Base-by-base conservation (phyloP, 1,140 invertebrate genomes). In the Drosophila subpulchrella region DNA sequence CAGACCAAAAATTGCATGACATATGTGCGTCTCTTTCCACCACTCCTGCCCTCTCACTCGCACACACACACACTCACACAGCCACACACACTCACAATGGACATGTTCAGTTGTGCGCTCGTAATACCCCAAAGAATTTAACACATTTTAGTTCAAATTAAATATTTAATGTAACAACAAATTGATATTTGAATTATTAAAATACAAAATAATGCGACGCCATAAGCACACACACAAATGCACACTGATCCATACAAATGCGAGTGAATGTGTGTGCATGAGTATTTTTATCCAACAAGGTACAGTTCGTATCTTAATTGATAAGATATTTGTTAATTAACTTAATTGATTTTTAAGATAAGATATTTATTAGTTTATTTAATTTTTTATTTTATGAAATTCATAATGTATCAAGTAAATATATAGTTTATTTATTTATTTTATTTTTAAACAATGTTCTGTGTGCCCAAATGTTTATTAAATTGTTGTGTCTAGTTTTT, bases 171-270 rank as follows among this genome's bases (percentile, higher is more conserved):
- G 84, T 82, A 88, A 88, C 83, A 88, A 88, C 83, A 88, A 88
- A 88, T 88, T 88, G 83, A 89, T 88, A 88, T 88, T 88, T 88
- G 83, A 88, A 88, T 88, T 88, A 88, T 88, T 88, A 88, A 88
- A 88, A 83, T 80, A 81, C 75, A 79, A 88, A 88, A 83, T 88
- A 88, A 88, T 86, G 83, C 79, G 83, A 72, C 65, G 83, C 63
- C 82, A 86, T 78, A 76, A 78, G 65, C 78, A 78, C 72, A 48
- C 75, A 73, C 60, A 36, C 41, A 51, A 55, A 34, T 48, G 12
- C 20, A 47, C 17, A 41, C 27, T 74, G 65, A 41, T 62, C 34
- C 54, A 24, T 34, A 51, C 27, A 48, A n/a, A 27, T 30, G 34
- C 12, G 20, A 46, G 20, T 58, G 39, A 47, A 17, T 58, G 32